phyloP scores from a whole-genome alignment of 2,113 vertebrate genomes.

The Saguinus imperator region DNA sequence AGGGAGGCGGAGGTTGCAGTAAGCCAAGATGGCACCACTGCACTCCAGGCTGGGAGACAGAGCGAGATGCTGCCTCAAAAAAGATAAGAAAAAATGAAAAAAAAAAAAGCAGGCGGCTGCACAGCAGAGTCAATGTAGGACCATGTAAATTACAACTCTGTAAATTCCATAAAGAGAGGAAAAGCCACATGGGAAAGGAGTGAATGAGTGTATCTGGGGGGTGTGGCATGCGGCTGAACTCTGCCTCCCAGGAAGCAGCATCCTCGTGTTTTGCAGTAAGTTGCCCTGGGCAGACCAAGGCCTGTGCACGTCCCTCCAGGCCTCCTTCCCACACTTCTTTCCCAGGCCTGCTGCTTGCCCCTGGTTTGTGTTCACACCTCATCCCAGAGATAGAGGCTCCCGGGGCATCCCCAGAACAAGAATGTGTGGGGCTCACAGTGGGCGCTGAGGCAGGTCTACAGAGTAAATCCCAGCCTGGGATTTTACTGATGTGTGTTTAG shows the following conservation, averaged over 20 bases:
- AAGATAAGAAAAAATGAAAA: too few relatives aligned
- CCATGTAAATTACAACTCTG: accelerated
- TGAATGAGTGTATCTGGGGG: background rate
- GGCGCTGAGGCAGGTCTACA: accelerated
- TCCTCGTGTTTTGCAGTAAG: background rate
- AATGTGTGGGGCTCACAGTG: background rate
- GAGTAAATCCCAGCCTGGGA: accelerated
- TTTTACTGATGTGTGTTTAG: accelerated
- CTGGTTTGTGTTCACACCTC: accelerated
- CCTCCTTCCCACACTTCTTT: accelerated
- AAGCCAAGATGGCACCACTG: too few relatives aligned
- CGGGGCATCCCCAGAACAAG: accelerated
- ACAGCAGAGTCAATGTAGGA: accelerated
- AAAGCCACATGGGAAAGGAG: accelerated
- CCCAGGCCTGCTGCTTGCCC: background rate
- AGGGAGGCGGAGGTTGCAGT: too few relatives aligned
- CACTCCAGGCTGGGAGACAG: too few relatives aligned
- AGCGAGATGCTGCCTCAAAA: too few relatives aligned
- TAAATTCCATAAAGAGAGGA: too few relatives aligned
- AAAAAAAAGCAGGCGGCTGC: background rate
- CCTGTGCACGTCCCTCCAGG: background rate
- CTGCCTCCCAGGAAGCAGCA: too few relatives aligned
- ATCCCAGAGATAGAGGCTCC: too few relatives aligned
- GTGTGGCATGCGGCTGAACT: accelerated
- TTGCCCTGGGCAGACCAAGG: background rate